Percentiles rank a stretch among this genome's conserved stretches.
Evolutionary conservation across 2,797 vertebrate species (phyloP).

Genomic region (Rhinoraja longicauda): DNA sequence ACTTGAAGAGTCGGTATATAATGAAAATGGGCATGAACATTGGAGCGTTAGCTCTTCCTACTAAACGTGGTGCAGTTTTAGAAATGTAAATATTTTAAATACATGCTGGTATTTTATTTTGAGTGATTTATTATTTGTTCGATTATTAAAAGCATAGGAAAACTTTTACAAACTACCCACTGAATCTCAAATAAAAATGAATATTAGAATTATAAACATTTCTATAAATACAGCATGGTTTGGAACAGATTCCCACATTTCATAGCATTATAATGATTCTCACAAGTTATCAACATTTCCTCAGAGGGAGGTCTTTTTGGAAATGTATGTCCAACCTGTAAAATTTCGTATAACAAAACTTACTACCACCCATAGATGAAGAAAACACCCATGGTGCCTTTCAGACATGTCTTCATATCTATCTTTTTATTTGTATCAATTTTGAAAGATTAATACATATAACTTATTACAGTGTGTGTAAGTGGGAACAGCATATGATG

Average conservation of each 20-base stretch:
- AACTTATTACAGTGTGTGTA: background rate
- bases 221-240: background rate
- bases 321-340: background rate
- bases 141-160: background rate
- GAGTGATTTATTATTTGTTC: background rate
- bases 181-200: background rate
- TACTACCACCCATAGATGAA: too few relatives aligned
- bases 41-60: background rate
- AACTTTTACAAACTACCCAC: background rate
- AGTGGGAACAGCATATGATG: too few relatives aligned
- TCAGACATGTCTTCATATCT: background rate
- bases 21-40: background rate
- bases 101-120: background rate
- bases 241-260: background rate
- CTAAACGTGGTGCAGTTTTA: background rate
- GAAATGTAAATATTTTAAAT: constrained; percentile 8
- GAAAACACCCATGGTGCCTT: background rate
- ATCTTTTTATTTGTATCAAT: constrained; percentile 1
- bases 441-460: background rate
- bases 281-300: background rate
- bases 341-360: too few relatives aligned
- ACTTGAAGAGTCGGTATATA: background rate
- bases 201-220: background rate
- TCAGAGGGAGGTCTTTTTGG: background rate
- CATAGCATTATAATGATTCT: background rate